Conservation (phyloP, 1,140 invertebrate species). For the Drosophila athabasca region DNA sequence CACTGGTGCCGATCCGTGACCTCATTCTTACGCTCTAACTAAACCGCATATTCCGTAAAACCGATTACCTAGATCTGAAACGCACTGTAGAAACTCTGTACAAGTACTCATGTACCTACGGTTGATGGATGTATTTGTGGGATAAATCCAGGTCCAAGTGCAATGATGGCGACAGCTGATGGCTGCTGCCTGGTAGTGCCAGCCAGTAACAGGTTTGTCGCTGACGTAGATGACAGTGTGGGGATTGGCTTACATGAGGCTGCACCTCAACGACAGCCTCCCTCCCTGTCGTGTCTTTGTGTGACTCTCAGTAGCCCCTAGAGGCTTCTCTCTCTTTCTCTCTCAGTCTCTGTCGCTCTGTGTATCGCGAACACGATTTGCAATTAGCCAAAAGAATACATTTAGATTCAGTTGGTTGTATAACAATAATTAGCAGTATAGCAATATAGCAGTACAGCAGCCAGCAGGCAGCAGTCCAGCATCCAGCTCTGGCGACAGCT, state of each 20-base stretch:
- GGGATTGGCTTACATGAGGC: constrained; percentile 42
- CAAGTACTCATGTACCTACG: background rate
- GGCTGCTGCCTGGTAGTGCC: constrained; percentile 5
- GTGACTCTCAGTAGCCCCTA: background rate
- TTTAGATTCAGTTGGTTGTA: constrained; percentile 75
- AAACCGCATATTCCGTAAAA: too few relatives aligned
- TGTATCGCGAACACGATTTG: constrained; percentile 44
- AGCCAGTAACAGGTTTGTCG: constrained; percentile 49
- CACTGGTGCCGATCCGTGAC: too few relatives aligned
- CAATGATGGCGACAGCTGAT: constrained; percentile 38
- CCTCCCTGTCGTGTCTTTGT: constrained; percentile 1
- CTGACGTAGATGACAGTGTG: constrained; percentile 45
- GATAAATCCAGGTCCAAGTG: constrained; percentile 32
- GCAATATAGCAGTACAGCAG: constrained; percentile 26
- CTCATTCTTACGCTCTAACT: too few relatives aligned
- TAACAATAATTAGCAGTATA: constrained; percentile 75
- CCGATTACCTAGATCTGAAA: too few relatives aligned
- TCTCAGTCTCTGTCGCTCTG: constrained; percentile 12
- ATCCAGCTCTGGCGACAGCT: constrained; percentile 36
- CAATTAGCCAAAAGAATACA: constrained; percentile 74
- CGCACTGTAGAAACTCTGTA: too few relatives aligned
- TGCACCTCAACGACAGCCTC: constrained; percentile 10
- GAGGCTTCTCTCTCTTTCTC: constrained; percentile 27
- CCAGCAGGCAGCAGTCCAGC: background rate
- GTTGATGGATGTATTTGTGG: constrained; percentile 1